A percentile compares a stretch with the other conserved stretches of the same genome.
Evolutionary conservation across 30 jellyfish, hydroid and myxozoan species (phyloP).

Genomic region (Cassiopea xamachana): DNA sequence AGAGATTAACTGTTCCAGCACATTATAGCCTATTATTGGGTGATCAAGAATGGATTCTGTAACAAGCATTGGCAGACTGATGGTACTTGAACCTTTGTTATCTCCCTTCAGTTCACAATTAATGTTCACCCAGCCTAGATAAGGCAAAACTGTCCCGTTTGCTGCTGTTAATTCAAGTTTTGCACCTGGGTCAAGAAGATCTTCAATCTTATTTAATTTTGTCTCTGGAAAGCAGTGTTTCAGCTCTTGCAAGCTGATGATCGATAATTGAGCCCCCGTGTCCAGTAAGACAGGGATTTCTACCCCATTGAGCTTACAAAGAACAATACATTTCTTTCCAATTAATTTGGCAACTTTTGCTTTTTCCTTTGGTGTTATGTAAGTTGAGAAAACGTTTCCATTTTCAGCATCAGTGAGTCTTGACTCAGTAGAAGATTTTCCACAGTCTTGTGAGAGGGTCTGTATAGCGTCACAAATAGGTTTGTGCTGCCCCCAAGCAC

Average conservation of each 20-base stretch:
- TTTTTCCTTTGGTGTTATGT: constrained; percentile 16
- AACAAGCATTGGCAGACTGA: constrained; percentile 14
- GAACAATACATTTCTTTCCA: constrained; percentile 11
- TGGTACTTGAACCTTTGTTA: background rate
- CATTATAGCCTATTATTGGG: constrained; percentile 32
- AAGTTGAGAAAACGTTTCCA: background rate
- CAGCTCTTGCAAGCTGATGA: constrained; percentile 26
- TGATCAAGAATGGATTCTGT: constrained; percentile 6
- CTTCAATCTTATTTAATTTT: background rate
- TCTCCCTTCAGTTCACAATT: constrained; percentile 4
- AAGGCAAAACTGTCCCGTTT: constrained; percentile 32
- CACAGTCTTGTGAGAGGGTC: constrained; percentile 11
- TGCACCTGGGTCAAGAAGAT: constrained; percentile 9
- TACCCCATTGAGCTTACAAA: constrained; percentile 22
- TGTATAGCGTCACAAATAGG: background rate
- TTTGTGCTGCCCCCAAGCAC: constrained; percentile 30
- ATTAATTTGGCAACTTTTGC: background rate
- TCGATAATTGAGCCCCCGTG: constrained; percentile 59
- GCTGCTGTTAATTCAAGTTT: constrained; percentile 6
- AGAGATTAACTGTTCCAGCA: constrained; percentile 6
- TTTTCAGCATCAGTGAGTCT: constrained; percentile 12
- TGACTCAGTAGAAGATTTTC: background rate
- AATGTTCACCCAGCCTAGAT: constrained; percentile 33
- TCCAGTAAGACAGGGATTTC: constrained; percentile 34
- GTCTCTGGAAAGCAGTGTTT: constrained; percentile 3